Evolutionary conservation across 2,888 invertebrate species (phyloP), one percentile per base, ranked within the genome.

Genomic region (Macroteleia sp.): DNA sequence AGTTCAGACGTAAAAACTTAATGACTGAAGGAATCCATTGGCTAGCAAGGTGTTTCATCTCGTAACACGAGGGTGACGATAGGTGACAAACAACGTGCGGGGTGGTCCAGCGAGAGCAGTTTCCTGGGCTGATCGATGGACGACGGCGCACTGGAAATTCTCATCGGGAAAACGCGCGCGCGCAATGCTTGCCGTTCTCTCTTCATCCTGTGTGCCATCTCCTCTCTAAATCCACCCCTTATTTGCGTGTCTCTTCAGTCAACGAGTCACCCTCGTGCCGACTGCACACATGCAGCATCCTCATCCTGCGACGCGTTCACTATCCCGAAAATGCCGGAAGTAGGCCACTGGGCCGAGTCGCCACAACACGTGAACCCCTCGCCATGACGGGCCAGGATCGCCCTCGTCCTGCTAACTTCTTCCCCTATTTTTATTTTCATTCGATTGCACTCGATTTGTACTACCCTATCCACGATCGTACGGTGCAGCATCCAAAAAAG

Each of bases 61-160:
- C 30, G 12, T 66, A 64, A 52, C 54, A 54, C 46, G 16, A 25
- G 62, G 67, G 67, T 69, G 69, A 80, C 71, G 71, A 67, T 73
- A 61, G 64, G 61, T 69, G 77, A 64, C 74, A 73, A 73, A 64
- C 41, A 30, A 69, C 73, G 70, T 61, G 62, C 59, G 74, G 86
- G 85, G 82, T 90, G 90, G 90, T 90, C 90, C 90, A 90, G 88
- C 86, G 76, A 83, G 87, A 84, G 86, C 89, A 89, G 90, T 88
- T 88, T 90, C 89, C 87, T 83, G 83, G 86, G 75, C 88, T 89
- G 89, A 90, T 90, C 90, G 89, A 90, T 87, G 87, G 77, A 87
- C 87, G 86, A 82, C 87, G 87, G 87, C 87, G 87, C 87, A 85
- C 82, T 87, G 83, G 85, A 86, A 84, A 84, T 85, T 77, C 83